Conservation (phyloP, 1,140 invertebrate species). For the Trichonephila clavipes region DNA sequence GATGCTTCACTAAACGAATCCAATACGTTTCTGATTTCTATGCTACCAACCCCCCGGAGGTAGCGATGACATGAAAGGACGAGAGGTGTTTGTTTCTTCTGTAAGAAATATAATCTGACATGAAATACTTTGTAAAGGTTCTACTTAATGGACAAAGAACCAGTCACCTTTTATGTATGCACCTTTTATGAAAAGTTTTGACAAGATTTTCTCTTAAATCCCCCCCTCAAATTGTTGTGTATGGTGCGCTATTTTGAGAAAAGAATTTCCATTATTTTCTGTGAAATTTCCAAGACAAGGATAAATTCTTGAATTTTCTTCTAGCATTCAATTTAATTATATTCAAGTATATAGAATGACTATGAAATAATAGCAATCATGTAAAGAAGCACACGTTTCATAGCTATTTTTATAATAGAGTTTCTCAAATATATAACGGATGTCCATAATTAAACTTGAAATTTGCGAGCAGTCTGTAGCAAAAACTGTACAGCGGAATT, state of each 20-base stretch:
- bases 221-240: not conserved
- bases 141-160: not conserved
- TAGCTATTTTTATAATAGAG: too few relatives aligned
- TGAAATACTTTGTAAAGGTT: not conserved
- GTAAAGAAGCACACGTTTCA: too few relatives aligned
- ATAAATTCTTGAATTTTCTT: too few relatives aligned
- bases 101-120: not conserved
- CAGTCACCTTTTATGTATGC: not conserved
- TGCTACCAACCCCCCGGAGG: not conserved
- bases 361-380: too few relatives aligned
- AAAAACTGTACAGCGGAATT: too few relatives aligned
- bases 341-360: too few relatives aligned
- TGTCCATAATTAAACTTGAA: too few relatives aligned
- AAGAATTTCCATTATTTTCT: not conserved
- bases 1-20: not conserved
- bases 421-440: too few relatives aligned
- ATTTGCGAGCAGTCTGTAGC: too few relatives aligned
- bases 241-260: not conserved
- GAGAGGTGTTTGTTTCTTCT: not conserved
- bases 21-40: slow-evolving; percentile 34
- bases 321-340: too few relatives aligned
- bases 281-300: not conserved
- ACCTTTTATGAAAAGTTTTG: not conserved
- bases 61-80: slow-evolving; percentile 13
- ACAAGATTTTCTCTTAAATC: not conserved